Evolutionary conservation across 2,113 vertebrate species (phyloP).

Genomic region (Numenius arquata): DNA sequence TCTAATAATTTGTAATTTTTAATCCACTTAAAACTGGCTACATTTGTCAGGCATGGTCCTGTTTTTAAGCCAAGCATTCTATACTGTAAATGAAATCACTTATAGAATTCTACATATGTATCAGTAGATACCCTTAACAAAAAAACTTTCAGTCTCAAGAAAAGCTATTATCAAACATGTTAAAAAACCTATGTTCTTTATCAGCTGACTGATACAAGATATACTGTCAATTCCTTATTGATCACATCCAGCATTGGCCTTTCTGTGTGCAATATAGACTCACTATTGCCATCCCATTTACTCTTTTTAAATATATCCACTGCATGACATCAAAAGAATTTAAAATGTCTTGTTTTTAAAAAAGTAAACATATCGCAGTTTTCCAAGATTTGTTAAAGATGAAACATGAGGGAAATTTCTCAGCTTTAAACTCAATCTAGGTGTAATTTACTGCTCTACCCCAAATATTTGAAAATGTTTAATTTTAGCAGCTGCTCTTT

Average conservation of each 20-base stretch:
- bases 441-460: background rate
- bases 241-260: background rate
- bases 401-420: background rate
- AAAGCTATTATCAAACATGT: background rate
- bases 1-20: background rate
- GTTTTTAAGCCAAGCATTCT: background rate
- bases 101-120: background rate
- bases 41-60: background rate
- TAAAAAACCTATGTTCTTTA: background rate
- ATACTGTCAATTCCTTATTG: background rate
- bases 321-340: background rate
- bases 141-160: background rate
- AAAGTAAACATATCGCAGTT: background rate
- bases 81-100: background rate
- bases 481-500: conserved; percentile 1
- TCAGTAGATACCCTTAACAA: background rate
- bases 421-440: background rate
- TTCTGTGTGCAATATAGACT: background rate
- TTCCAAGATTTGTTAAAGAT: background rate
- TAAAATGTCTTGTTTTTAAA: background rate
- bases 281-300: background rate
- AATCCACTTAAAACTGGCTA: background rate
- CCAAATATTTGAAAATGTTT: background rate
- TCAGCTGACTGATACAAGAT: background rate
- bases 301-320: background rate